Conservation (phyloP, 2,113 vertebrate species). For the Urocitellus parryii region DNA sequence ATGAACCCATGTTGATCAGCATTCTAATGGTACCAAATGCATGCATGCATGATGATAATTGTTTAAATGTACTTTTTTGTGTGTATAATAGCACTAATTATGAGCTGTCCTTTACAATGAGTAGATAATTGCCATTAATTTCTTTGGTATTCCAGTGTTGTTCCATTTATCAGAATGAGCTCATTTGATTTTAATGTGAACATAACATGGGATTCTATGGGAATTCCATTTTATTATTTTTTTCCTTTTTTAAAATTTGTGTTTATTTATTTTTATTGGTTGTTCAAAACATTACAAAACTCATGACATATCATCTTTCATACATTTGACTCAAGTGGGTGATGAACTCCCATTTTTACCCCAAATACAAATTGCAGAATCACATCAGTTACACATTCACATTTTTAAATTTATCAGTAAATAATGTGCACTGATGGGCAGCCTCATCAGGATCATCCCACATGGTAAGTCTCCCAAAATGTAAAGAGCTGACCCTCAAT, state of each 20-base stretch:
- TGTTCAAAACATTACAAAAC: no score
- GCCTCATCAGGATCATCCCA: neutral
- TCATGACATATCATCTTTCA: no score
- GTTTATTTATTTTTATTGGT: no score
- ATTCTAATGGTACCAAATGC: slow-evolving; percentile 75
- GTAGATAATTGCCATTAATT: slow-evolving; percentile 86
- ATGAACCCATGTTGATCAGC: slow-evolving; percentile 78
- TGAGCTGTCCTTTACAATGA: slow-evolving; percentile 83
- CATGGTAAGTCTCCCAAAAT: neutral
- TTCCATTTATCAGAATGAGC: slow-evolving; percentile 84
- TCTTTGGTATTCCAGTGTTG: slow-evolving; percentile 80
- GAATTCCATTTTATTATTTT: slow-evolving; percentile 64
- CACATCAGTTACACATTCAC: no score
- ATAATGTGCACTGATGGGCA: slow-evolving; percentile 57
- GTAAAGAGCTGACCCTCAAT: neutral
- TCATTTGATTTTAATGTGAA: slow-evolving; percentile 84
- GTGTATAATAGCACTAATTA: slow-evolving; percentile 87
- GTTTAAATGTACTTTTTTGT: slow-evolving; percentile 85
- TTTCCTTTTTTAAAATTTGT: no score
- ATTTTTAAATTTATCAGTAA: slow-evolving; percentile 68
- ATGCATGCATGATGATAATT: slow-evolving; percentile 83
- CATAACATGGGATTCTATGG: slow-evolving; percentile 78
- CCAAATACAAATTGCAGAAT: no score
- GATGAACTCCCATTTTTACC: no score
- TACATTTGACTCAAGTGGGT: no score